Percentiles rank a stretch among this genome's conserved stretches.
These are phyloP conservation scores for Trichoplusia ni DNA, from an alignment of 1,140 invertebrate genomes.

Conservation along the genomic window DNA sequence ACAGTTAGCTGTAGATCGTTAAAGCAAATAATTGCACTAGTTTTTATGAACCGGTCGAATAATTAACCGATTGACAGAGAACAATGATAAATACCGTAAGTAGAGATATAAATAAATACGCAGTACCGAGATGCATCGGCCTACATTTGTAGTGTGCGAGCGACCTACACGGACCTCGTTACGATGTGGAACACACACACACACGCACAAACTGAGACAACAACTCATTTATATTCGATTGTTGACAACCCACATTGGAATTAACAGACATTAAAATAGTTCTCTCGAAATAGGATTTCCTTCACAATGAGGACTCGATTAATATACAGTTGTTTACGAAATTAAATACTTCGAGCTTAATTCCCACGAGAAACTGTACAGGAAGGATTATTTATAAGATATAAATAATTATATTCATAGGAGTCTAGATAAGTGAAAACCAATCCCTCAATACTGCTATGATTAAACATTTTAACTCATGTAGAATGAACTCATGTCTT, in stretches of 20 bases:
- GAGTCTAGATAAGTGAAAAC: background rate
- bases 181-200: conserved; percentile 54
- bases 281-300: conserved; percentile 10
- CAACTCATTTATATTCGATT: conserved; percentile 26
- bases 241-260: conserved; percentile 23
- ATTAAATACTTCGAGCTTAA: background rate
- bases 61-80: conserved; percentile 24
- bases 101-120: conserved; percentile 20
- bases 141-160: conserved; percentile 46
- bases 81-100: conserved; percentile 25
- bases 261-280: background rate
- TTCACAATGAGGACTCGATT: background rate
- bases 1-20: conserved; percentile 14
- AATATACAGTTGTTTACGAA: conserved; percentile 15
- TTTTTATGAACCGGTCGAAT: conserved; percentile 7
- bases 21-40: background rate
- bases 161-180: conserved; percentile 67
- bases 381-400: no score
- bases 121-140: conserved; percentile 32
- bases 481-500: no score
- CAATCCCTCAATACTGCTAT: no score
- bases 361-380: background rate
- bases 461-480: no score
- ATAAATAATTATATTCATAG: no score
- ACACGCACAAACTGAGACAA: conserved; percentile 38